Base-by-base conservation (phyloP, 2,888 invertebrate genomes). In the Sicus ferrugineus region DNA sequence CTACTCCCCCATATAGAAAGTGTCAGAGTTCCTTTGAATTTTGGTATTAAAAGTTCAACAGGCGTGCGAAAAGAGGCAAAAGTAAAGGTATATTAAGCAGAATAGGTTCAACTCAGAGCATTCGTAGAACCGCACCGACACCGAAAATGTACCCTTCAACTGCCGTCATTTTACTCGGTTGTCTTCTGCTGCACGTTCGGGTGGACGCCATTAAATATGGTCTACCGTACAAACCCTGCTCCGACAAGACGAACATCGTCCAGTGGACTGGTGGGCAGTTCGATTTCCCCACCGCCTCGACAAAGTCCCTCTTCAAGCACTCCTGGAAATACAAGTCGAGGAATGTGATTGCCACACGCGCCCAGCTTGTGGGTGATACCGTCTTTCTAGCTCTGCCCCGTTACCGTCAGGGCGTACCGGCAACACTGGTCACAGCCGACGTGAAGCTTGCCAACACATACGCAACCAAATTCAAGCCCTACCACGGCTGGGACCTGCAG, bases 401-500 rank as follows among this genome's bases (percentile, higher is more conserved):
- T 3, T 86, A 85, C 80, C 90, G 89, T 72, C 86, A 87, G 11
- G 92, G 92, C 2, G 89, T 91, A 0, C 88, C 92, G 0, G 89
- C 90, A 16, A 91, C 92, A 0, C 82, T 93, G 23, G 92, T 90
- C 68, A 87, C 86, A 70, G 83, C 88, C 1, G 83, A 84, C 0
- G 77, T 89, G 34, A 86, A 85, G 70, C 81, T 84, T 2, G 86
- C 87, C 42, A 78, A 80, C 7, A n/a, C 63, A n/a, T 88, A 87
- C 71, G 83, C 86, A 11, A 85, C 88, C 0, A 81, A 83, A 1
- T 82, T 90, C 11, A 79, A 84, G 73, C 90, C 93, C 0, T 92
- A 77, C 87, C 86, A 93, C 89, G 31, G 89, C 87, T 87, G 90
- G 87, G 85, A 87, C 2, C 84, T 88, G 67, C 92, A 92, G 78